phyloP scores from a whole-genome alignment of 1,140 invertebrate species.

The Brachionus koreanus region DNA sequence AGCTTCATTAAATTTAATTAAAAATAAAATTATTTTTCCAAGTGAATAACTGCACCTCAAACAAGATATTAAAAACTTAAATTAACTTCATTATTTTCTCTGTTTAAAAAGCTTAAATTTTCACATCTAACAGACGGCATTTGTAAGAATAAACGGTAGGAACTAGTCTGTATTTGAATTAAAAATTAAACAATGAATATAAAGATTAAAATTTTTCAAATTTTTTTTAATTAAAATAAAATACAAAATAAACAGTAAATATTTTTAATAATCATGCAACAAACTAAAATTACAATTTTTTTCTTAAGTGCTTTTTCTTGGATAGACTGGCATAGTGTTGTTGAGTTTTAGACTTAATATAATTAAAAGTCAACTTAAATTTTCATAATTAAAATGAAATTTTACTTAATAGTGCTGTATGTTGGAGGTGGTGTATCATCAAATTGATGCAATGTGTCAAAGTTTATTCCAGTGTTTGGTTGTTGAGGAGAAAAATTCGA shows the following conservation, averaged over 20 bases:
- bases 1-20: no score
- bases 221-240: background rate
- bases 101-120: no score
- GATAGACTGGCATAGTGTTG: background rate
- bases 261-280: background rate
- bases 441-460: background rate
- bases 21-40: no score
- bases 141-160: no score
- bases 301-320: background rate
- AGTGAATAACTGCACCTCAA: no score
- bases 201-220: background rate
- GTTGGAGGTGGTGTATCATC: background rate
- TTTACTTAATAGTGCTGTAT: conserved; percentile 1
- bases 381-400: background rate
- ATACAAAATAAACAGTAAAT: background rate
- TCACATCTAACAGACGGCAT: no score
- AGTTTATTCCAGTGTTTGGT: background rate
- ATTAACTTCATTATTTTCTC: no score
- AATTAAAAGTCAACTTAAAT: background rate
- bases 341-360: background rate
- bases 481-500: background rate
- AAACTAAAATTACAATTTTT: background rate
- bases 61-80: no score
- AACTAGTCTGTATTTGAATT: no score
- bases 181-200: background rate